Percentiles rank a stretch among this genome's conserved stretches.
phyloP scores from a whole-genome alignment of 2,113 vertebrate species.

The Lipotes vexillifer region DNA sequence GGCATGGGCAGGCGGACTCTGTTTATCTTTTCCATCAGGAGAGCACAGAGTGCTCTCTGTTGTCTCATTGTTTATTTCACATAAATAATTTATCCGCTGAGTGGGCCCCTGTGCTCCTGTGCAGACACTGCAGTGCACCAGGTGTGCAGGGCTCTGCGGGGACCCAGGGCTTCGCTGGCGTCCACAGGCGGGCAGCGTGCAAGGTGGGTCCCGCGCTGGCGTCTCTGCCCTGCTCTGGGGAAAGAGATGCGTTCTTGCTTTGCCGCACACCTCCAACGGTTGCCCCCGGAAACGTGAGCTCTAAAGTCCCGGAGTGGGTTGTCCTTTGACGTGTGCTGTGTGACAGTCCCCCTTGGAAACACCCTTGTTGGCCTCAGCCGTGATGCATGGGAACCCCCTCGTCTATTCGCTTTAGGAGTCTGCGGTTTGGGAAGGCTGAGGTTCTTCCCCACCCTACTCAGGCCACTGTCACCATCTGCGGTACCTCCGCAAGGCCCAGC shows the following conservation, averaged over 20 bases:
- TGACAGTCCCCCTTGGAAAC: neutral
- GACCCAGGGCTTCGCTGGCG: no score
- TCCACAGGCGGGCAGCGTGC: neutral
- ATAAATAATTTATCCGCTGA: accelerated
- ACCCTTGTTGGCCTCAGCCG: accelerated
- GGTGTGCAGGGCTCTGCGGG: neutral
- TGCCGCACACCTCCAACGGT: neutral
- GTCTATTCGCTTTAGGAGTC: accelerated
- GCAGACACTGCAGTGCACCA: accelerated
- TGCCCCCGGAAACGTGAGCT: neutral
- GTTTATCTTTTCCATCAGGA: accelerated
- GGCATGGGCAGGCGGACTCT: neutral
- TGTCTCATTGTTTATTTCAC: accelerated
- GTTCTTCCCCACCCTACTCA: accelerated
- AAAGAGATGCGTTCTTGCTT: no score
- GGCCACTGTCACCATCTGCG: accelerated
- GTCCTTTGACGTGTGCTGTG: accelerated
- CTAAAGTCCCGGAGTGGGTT: neutral
- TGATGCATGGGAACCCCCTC: accelerated
- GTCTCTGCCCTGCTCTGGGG: neutral
- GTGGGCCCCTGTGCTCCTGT: no score
- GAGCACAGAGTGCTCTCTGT: accelerated
- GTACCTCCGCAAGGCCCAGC: accelerated
- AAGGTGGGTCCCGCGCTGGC: neutral
- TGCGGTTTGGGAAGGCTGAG: accelerated